Evolutionary conservation across 2,888 invertebrate species (phyloP), one percentile per base, ranked within the genome.

Genomic region (Stomorhina lunata): DNA sequence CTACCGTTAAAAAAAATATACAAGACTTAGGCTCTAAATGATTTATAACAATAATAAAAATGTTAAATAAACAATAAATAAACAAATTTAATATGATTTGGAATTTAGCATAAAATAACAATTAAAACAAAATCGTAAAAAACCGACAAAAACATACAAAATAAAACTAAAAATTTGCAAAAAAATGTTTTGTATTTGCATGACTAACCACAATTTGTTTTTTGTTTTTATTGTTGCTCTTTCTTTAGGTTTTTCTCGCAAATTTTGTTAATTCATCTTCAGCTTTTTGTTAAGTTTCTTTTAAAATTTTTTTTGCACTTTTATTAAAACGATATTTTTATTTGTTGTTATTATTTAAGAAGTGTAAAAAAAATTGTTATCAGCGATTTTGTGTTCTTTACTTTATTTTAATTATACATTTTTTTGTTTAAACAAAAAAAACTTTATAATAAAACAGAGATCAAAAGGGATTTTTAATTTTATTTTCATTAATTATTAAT

Each of bases 161-260:
- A 69, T 10, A 59, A 59, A 61, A 12, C 5, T 22, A 55, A 69
- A 53, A 27, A 43, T 15, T 20, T 50, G n/a, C 34, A 37, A 43
- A 43, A 63, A 59, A 50, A 43, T 32, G 27, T 17, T 48, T 50
- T 32, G 15, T 25, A 40, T 27, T 9, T 63, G 53, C 73, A 80
- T 80, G 75, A 80, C 80, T 71, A 80, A 76, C 80, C 69, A 34
- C 34, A 57, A 48, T 43, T 69, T 73, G 22, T 10, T 48, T 57
- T 29, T 29, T 37, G 9, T 57, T 65, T 43, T 63, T 27, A 6
- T 65, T 69, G 29, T 48, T 61, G 22, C 17, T 50, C 10, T 22
- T 37, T 43, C 32, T 27, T 29, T n/a, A n/a, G n/a, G n/a, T n/a
- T 40, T 55, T 55, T 69, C 27, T n/a, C 15, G 27, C 3, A 15